Conservation (phyloP, 53 echinoderm and acorn worm genomes). For the Holothuria scabra region DNA sequence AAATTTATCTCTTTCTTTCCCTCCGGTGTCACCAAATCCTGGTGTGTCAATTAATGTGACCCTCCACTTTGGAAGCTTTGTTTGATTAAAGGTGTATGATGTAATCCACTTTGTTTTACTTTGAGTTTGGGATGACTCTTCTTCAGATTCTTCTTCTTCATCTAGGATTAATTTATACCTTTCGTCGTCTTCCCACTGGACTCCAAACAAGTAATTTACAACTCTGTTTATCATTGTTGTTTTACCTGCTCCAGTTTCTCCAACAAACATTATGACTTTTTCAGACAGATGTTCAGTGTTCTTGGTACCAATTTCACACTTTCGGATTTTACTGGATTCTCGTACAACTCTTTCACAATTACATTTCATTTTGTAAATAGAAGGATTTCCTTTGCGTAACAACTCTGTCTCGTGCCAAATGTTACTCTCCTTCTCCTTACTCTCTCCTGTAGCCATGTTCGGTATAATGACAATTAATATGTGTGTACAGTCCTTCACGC, state of each 20-base stretch:
- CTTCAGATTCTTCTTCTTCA: neutral
- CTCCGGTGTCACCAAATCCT: constrained; percentile 71
- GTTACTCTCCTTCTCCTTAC: too few relatives aligned
- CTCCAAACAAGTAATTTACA: constrained; percentile 60
- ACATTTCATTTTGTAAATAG: too few relatives aligned
- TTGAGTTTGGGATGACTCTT: neutral
- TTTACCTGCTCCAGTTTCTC: constrained; percentile 72
- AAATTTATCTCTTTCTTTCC: constrained; percentile 54
- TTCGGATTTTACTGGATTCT: neutral
- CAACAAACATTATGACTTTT: constrained; percentile 63
- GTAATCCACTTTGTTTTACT: constrained; percentile 60
- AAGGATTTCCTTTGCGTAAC: too few relatives aligned
- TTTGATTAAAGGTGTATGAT: constrained; percentile 40
- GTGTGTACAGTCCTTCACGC: too few relatives aligned
- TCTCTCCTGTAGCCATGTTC: too few relatives aligned
- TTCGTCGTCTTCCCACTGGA: constrained; percentile 56
- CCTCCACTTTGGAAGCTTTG: neutral
- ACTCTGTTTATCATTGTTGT: constrained; percentile 58
- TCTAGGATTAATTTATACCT: constrained; percentile 55
- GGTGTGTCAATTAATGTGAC: constrained; percentile 71
- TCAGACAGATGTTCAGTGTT: neutral
- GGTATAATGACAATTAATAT: too few relatives aligned
- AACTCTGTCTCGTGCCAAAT: too few relatives aligned
- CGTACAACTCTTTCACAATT: too few relatives aligned
- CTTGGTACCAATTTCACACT: neutral